Base-by-base conservation (phyloP, 2,888 invertebrate species). In the Gnatocerus cornutus region DNA sequence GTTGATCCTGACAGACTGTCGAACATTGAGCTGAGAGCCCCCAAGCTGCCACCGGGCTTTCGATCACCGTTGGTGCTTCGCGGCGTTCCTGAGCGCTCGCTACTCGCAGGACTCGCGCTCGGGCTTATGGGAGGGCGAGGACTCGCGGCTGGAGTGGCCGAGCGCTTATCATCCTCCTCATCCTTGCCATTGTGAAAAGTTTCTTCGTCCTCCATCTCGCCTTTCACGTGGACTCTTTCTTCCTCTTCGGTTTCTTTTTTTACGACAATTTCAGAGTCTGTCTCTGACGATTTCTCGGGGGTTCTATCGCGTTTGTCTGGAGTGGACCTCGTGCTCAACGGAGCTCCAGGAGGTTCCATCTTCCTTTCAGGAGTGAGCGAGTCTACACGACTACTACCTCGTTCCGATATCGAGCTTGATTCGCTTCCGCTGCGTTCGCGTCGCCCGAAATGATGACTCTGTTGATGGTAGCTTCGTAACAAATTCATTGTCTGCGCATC, bases 21-120 rank as follows among this genome's bases (percentile, higher is more conserved):
- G 80, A 95, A 96, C 96, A 96, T 96, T 13, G 95, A 95, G 13
- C 95, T 95, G 1, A 96, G 85, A 0, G 95, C 95, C 12, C 94
- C 93, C 58, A 95, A 86, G 78, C 93, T 93, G 50, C 91, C 90
- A 43, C 86, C 86, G 29, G 89, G 87, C 74, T 89, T 87, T 73
- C 87, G 87, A 64, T 88, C 88, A 69, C 89, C 87, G 37, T 90
- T 89, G 6, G 87, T 87, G 71, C 92, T 91, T 50, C 91, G 88
- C 1, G 92, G 94, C 1, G 94, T 94, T 0, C 89, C 91, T 0
- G 93, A 94, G 55, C 93, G 89, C 77, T 94, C 94, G 74, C 88
- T 89, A 78, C 93, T 93, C 13, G 91, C 90, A 0, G 94, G 94
- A 84, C 94, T 94, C 39, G 88, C 90, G 81, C 83, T 88, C 4